Percentiles rank a stretch among this genome's conserved stretches.
phyloP scores from a whole-genome alignment of 2,888 invertebrate species.

The Coelopa pilipes region DNA sequence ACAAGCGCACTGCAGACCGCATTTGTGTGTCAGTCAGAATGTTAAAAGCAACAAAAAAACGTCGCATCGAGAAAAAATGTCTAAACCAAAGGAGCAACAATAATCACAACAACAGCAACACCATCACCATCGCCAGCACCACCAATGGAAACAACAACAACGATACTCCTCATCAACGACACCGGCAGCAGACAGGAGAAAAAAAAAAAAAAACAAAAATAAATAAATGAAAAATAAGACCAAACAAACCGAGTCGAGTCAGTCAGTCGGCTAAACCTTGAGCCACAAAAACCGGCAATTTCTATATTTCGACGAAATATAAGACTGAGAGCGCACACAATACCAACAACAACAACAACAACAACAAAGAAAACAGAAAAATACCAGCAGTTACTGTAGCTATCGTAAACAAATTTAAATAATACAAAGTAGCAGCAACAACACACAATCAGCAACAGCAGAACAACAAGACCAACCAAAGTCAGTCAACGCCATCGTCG shows the following conservation, averaged over 20 bases:
- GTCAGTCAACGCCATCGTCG: background rate
- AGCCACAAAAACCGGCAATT: conserved; percentile 22
- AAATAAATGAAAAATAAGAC: background rate
- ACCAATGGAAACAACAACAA: conserved; percentile 20
- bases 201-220: no score
- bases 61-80: conserved; percentile 32
- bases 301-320: conserved; percentile 22
- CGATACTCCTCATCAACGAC: conserved; percentile 6
- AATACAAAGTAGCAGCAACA: conserved; percentile 14
- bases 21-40: conserved; percentile 19
- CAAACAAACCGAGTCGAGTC: background rate
- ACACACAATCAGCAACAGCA: conserved; percentile 17
- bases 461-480: background rate
- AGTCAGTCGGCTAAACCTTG: background rate
- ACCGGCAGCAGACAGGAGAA: conserved; percentile 8
- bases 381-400: background rate
- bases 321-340: conserved; percentile 5
- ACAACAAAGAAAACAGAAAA: background rate
- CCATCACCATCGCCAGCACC: background rate
- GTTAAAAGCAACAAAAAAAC: conserved; percentile 12
- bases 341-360: conserved; percentile 2
- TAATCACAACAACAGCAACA: conserved; percentile 4
- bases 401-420: conserved; percentile 26
- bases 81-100: conserved; percentile 28
- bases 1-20: background rate